Conservation (phyloP, 1,140 invertebrate species). For the Branchinecta lindahli region DNA sequence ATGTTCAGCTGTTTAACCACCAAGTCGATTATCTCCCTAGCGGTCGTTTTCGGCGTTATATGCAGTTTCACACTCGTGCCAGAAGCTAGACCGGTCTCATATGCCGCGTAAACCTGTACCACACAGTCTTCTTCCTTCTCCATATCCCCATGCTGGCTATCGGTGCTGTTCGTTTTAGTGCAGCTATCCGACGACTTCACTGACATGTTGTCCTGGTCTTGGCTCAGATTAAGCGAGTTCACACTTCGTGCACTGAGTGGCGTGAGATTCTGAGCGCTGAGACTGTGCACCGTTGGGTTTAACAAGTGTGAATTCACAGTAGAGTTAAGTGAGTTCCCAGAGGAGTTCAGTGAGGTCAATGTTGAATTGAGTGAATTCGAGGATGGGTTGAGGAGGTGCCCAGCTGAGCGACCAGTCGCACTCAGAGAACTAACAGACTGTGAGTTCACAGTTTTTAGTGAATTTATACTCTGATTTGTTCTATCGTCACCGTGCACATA, state of each 20-base stretch:
- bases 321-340: too few relatives aligned
- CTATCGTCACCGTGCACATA: neutral
- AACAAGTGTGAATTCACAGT: too few relatives aligned
- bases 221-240: constrained; percentile 9
- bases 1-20: constrained; percentile 88
- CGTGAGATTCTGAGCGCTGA: too few relatives aligned
- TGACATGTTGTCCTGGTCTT: neutral
- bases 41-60: constrained; percentile 73
- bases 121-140: constrained; percentile 29
- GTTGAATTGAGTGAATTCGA: too few relatives aligned
- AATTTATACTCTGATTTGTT: neutral
- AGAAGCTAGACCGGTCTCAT: constrained; percentile 76
- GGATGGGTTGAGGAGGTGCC: too few relatives aligned
- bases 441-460: neutral
- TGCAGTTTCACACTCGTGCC: constrained; percentile 85
- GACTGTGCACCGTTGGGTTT: too few relatives aligned
- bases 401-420: too few relatives aligned
- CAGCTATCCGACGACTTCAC: constrained; percentile 10
- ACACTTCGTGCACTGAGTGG: neutral
- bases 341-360: too few relatives aligned
- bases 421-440: too few relatives aligned
- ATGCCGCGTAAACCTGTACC: constrained; percentile 72
- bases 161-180: neutral
- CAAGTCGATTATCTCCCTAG: constrained; percentile 79
- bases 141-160: neutral